These are phyloP conservation scores for Alethe castanea DNA, from an alignment of 2,113 vertebrate species.

Conservation along the genomic window DNA sequence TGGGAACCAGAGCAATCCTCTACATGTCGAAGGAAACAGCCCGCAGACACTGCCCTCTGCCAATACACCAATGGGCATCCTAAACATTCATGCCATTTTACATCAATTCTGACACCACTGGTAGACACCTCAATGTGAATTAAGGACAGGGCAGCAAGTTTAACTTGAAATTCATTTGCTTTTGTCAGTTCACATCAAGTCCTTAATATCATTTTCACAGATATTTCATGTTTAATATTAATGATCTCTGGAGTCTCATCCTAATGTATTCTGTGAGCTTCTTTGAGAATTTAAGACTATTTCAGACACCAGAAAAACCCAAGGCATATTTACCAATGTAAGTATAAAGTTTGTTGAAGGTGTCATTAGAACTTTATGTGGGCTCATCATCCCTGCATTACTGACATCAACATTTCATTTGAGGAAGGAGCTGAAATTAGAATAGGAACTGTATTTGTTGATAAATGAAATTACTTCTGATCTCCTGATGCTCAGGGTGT, in stretches of 20 bases:
- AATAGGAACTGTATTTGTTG: background rate
- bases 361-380: background rate
- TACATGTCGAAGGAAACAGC: background rate
- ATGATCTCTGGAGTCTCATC: background rate
- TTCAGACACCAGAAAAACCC: background rate
- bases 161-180: slow-evolving; percentile 5
- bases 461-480: background rate
- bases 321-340: background rate
- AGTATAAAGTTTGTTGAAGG: background rate
- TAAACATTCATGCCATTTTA: background rate
- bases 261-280: background rate
- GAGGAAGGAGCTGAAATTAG: background rate
- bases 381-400: background rate
- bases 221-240: slow-evolving; percentile 41
- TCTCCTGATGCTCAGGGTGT: background rate
- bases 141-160: slow-evolving; percentile 36
- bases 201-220: background rate
- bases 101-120: background rate
- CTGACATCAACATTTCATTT: background rate
- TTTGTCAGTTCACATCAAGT: slow-evolving; percentile 47
- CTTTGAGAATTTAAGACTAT: background rate
- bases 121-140: background rate
- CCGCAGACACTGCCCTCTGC: background rate
- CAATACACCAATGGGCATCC: background rate
- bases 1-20: background rate